Conservation (phyloP, 2,888 invertebrate species). For the Lycophotia porphyrea region DNA sequence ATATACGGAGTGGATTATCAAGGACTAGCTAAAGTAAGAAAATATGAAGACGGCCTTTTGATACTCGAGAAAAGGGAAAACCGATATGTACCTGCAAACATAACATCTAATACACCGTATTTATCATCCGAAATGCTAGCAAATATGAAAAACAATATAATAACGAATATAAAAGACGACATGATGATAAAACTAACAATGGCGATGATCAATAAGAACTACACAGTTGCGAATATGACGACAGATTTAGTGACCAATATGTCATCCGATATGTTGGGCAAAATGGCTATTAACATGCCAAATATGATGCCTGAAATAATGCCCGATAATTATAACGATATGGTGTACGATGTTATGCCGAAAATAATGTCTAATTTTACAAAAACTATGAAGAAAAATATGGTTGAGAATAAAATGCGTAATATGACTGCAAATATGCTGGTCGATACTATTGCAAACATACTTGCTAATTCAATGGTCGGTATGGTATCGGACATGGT, state of each 20-base stretch:
- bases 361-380: slow-evolving; percentile 47
- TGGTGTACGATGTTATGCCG: slow-evolving; percentile 34
- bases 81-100: slow-evolving; percentile 72
- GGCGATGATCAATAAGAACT: slow-evolving; percentile 54
- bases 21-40: slow-evolving; percentile 72
- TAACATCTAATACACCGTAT: slow-evolving; percentile 49
- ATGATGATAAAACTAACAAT: slow-evolving; percentile 54
- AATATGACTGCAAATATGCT: slow-evolving; percentile 53
- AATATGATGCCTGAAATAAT: slow-evolving; percentile 52
- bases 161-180: slow-evolving; percentile 55
- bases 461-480: slow-evolving; percentile 53
- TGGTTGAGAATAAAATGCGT: slow-evolving; percentile 1
- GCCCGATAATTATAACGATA: slow-evolving; percentile 42
- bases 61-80: slow-evolving; percentile 74
- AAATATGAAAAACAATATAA: slow-evolving; percentile 56
- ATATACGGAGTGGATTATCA: slow-evolving; percentile 80
- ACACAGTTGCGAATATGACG: slow-evolving; percentile 47
- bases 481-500: slow-evolving; percentile 46
- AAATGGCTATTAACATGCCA: slow-evolving; percentile 46
- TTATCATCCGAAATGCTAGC: slow-evolving; percentile 39
- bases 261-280: slow-evolving; percentile 38
- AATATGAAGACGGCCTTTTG: slow-evolving; percentile 76
- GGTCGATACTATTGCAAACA: slow-evolving; percentile 48
- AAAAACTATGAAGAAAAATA: slow-evolving; percentile 30
- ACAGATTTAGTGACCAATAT: slow-evolving; percentile 45